Conservation (phyloP, 2,888 invertebrate species). For the Hypena proboscidalis region DNA sequence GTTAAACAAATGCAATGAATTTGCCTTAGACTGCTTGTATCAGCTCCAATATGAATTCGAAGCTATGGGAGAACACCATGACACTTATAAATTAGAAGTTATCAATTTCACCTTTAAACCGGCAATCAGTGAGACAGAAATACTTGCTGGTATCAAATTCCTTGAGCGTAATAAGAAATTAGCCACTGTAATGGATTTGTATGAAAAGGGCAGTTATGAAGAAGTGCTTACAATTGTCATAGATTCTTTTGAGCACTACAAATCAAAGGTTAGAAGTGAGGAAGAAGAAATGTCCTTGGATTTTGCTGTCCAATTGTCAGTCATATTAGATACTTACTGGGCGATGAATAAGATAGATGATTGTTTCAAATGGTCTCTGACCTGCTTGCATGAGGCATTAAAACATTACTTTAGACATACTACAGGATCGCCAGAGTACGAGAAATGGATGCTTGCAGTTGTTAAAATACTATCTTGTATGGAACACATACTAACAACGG, state of each 20-base stretch:
- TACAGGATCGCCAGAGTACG: conserved; percentile 73
- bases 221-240: conserved; percentile 88
- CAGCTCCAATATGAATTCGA: conserved; percentile 75
- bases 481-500: conserved; percentile 74
- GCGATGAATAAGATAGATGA: conserved; percentile 86
- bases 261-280: conserved; percentile 68
- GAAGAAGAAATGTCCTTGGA: conserved; percentile 81
- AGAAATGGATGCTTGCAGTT: conserved; percentile 76
- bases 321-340: conserved; percentile 89
- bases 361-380: conserved; percentile 92
- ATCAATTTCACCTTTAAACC: conserved; percentile 74
- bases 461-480: conserved; percentile 77
- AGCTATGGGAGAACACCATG: conserved; percentile 70
- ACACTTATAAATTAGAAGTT: conserved; percentile 60
- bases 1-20: conserved; percentile 70
- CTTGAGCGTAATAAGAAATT: conserved; percentile 83
- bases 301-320: conserved; percentile 84
- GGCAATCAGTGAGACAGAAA: conserved; percentile 64
- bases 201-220: conserved; percentile 86
- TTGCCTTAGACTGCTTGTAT: conserved; percentile 74
- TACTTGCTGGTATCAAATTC: conserved; percentile 66
- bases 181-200: conserved; percentile 88
- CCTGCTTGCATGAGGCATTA: conserved; percentile 90
- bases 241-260: conserved; percentile 87
- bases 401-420: conserved; percentile 84